Base-by-base conservation (phyloP, 2,888 invertebrate species). In the Entomobrya multifasciata region DNA sequence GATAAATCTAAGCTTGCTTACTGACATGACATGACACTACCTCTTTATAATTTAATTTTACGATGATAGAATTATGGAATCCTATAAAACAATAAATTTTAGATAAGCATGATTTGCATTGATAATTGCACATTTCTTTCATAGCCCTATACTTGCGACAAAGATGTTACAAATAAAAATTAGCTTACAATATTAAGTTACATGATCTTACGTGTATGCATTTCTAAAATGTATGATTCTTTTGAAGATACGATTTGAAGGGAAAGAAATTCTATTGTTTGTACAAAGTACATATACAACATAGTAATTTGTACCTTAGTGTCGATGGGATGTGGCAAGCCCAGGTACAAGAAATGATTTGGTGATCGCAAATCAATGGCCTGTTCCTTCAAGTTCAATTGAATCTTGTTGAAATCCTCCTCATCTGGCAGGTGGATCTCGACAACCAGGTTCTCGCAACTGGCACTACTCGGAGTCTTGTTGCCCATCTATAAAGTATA, bases 381-480 rank as follows among this genome's bases (percentile, higher is more conserved):
- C 11, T 93, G 93, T 47, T 94, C 93, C 88, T 93, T 93, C 25
- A 94, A 95, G 88, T 95, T 94, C 62, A 98, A 93, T 89, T 96
- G 95, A 86, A 98, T 95, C 91, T 96, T 95, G 90, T 95, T 95
- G 62, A 94, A 94, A 87, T 94, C 94, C 87, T 94, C 94, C 92
- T 97, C 97, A 1, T 94, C 95, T 0, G 97, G 96, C 92, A 98
- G 93, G 91, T 95, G 93, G 17, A 98, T 94, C 87, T 94, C 94
- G 27, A 98, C 93, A n/a, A 97, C 94, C 93, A 98, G 95, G 92
- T 96, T 96, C 92, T 98, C 98, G 93, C 97, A 97, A 92, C 97
- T 97, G 2, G 96, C 94, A 0, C 96, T 95, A 1, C 95, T 93
- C 20, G 95, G 95, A 0, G 95, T 96, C 92, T 96, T 97, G 87